Evolutionary conservation across 2,888 invertebrate species (phyloP), one percentile per base, ranked within the genome.

Genomic region (Chelonus formosanus): DNA sequence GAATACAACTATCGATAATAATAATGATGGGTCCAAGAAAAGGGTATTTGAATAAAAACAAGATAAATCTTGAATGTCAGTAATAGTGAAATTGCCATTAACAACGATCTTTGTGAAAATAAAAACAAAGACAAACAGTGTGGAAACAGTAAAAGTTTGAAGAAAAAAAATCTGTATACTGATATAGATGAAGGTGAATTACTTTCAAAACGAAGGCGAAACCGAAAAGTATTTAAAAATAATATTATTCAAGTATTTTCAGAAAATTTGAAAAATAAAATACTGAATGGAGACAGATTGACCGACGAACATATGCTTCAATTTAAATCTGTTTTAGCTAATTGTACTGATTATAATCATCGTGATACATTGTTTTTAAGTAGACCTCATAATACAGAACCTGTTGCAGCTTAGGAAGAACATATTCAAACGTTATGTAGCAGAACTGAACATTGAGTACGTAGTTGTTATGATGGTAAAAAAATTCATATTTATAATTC

Each of bases 371-470:
- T 62, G 35, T 50, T 40, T 31, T 34, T 48, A 44, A 7, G 58
- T 8, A 32, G 50, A n/a, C 67, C 59, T 7, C 5, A 58, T 5
- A 44, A 35, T 20, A 67, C 63, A 5, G 54, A 50, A 45, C 47
- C 63, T 45, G 63, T 58, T n/a, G 50, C 35, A 2, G 31, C 40
- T n/a, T 32, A 8, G 1, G 45, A 58, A 40, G 47, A 63, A 32
- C 65, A 70, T 47, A 50, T 67, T 54, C 70, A 70, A 60, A 63
- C 66, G 7, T 40, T 67, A 45, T 55, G 45, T 48, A 60, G 65
- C 20, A 43, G 55, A 20, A 47, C 55, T 47, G 47, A 63, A 3
- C 67, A 63, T 36, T 67, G 67, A 55, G 43, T 67, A 20, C 63
- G 67, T 20, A 44, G 47, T 43, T 59, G 54, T 43, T 64, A 59